Evolutionary conservation across 2,888 invertebrate species (phyloP).

Genomic region (Cordylochernes scorpioides): DNA sequence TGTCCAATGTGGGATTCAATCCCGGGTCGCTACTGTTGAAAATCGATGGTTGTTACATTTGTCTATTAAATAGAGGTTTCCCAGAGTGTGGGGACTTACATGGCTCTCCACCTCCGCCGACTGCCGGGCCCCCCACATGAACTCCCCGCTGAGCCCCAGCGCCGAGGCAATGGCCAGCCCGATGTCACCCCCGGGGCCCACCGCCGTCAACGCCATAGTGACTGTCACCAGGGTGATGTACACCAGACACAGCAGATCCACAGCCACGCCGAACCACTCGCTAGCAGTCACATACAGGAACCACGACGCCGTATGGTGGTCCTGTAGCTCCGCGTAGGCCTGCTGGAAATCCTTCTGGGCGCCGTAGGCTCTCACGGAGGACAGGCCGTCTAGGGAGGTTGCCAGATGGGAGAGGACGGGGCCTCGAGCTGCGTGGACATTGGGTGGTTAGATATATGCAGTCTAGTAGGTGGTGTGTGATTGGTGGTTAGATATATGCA

Average conservation of each 20-base stretch:
- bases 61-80: too few species aligned
- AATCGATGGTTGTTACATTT: too few species aligned
- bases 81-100: conserved; percentile 16
- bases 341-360: conserved; percentile 41
- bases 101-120: conserved; percentile 28
- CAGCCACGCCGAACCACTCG: conserved; percentile 73
- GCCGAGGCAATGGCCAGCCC: conserved; percentile 44
- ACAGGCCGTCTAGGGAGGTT: conserved; percentile 60
- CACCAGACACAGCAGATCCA: conserved; percentile 60
- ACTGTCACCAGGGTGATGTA: conserved; percentile 63
- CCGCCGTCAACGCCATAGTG: neutral
- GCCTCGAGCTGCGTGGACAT: conserved; percentile 39
- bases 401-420: conserved; percentile 84
- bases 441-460: too few species aligned
- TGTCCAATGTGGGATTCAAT: too few species aligned
- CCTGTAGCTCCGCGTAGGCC: conserved; percentile 24
- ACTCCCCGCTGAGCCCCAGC: conserved; percentile 24
- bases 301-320: conserved; percentile 67
- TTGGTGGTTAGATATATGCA: too few species aligned
- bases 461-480: too few species aligned
- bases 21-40: too few species aligned
- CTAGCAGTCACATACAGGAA: conserved; percentile 64
- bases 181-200: neutral
- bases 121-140: conserved; percentile 28
- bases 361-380: conserved; percentile 65